Percentiles rank a stretch among this genome's conserved stretches.
These are phyloP conservation scores for Buceros bicornis DNA, from an alignment of 2,797 vertebrate genomes.

Conservation along the genomic window DNA sequence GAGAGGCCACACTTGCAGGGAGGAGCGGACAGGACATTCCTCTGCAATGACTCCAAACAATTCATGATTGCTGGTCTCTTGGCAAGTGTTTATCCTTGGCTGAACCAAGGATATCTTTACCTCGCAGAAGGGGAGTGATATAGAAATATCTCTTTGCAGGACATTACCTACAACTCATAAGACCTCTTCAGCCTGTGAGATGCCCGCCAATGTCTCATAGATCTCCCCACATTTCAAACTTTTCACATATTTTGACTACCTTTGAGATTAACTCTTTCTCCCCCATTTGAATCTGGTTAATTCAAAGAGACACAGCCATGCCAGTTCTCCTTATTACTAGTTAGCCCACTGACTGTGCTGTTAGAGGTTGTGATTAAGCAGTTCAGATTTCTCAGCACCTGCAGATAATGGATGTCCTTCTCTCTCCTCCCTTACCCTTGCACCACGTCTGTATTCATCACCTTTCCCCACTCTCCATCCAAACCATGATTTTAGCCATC, in stretches of 20 bases:
- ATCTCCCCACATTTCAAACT: neutral
- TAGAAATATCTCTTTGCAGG: neutral
- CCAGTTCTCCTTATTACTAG: neutral
- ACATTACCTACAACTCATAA: neutral
- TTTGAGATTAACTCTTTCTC: neutral
- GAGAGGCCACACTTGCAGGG: no score
- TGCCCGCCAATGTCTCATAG: neutral
- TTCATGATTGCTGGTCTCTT: neutral
- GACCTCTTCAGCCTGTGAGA: neutral
- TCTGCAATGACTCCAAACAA: neutral
- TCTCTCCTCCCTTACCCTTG: neutral
- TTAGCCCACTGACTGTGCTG: fast-evolving
- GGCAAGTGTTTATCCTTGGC: neutral
- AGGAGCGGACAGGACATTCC: neutral
- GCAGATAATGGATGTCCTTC: neutral
- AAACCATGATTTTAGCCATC: neutral
- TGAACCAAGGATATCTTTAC: neutral
- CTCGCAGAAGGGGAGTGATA: fast-evolving
- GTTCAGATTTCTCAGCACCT: neutral
- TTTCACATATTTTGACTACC: neutral
- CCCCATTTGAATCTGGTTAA: neutral
- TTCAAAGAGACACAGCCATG: neutral
- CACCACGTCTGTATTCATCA: fast-evolving
- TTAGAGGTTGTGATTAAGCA: neutral
- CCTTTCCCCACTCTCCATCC: neutral